These are phyloP conservation scores for Chaetura pelagica DNA, from an alignment of 2,113 vertebrate species.

Conservation along the genomic window DNA sequence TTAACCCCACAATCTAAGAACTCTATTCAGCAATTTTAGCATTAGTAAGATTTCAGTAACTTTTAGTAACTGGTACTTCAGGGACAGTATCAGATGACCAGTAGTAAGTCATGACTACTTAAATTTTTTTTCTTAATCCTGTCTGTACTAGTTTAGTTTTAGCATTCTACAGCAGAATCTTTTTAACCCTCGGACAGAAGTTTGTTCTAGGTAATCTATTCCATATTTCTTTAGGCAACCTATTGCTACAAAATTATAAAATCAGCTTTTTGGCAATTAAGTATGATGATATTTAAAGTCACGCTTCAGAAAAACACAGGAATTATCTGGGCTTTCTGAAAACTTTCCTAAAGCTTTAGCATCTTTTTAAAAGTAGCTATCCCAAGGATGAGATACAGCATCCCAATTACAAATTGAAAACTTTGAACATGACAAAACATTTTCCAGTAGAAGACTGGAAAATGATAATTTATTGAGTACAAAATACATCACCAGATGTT, in stretches of 20 bases:
- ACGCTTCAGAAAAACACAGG: neutral
- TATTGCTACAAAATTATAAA: neutral
- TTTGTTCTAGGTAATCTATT: neutral
- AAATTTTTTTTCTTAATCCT: neutral
- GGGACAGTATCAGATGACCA: neutral
- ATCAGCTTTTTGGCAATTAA: neutral
- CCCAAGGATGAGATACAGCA: neutral
- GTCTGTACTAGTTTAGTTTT: neutral
- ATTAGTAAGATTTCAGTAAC: neutral
- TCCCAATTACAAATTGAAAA: neutral
- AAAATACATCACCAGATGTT: neutral
- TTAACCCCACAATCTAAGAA: neutral
- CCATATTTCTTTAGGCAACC: neutral
- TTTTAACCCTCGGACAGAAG: neutral
- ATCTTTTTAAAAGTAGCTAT: neutral
- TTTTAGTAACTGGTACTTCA: neutral
- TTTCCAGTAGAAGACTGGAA: neutral
- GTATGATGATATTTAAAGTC: neutral
- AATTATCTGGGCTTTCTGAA: neutral
- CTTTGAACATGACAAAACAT: neutral
- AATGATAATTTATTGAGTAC: neutral
- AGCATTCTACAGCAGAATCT: neutral
- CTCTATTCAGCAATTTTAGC: neutral
- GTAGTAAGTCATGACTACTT: neutral
- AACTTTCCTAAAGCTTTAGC: neutral